These are phyloP conservation scores for Sebastiscus tertius DNA, from an alignment of 2,797 vertebrate species.

Conservation along the genomic window DNA sequence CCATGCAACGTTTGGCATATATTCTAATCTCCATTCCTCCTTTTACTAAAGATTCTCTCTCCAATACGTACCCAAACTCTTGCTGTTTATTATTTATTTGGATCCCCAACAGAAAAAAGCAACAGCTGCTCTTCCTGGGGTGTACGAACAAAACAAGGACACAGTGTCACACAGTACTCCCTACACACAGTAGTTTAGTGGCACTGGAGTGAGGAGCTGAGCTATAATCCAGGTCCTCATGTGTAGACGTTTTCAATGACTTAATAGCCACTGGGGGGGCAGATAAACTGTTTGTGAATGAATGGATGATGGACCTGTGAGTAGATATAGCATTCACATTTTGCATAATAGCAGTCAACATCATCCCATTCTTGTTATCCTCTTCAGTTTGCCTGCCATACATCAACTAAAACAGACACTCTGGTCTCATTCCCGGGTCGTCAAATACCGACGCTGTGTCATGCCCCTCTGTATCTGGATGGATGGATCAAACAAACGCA, in stretches of 20 bases:
- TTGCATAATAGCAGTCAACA: background rate
- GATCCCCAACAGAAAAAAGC: slow-evolving; percentile 19
- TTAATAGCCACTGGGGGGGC: background rate
- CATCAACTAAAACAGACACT: background rate
- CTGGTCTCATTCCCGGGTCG: background rate
- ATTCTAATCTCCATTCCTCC: background rate
- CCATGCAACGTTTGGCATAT: background rate
- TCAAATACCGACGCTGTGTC: background rate
- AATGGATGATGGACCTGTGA: background rate
- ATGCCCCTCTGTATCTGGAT: background rate
- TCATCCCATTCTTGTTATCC: background rate
- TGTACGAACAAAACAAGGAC: slow-evolving; percentile 40
- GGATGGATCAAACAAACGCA: background rate
- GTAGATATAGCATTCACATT: background rate
- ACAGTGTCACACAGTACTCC: slow-evolving; percentile 2
- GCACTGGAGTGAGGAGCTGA: background rate
- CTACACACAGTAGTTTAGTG: background rate
- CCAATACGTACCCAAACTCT: background rate
- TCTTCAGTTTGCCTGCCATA: background rate
- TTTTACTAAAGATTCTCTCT: background rate
- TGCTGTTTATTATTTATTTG: slow-evolving; percentile 26
- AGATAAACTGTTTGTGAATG: background rate
- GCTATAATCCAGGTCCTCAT: background rate
- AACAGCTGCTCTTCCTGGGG: slow-evolving; percentile 25
- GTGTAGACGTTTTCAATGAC: background rate